Conservation (phyloP, 2,888 invertebrate genomes). For the Hirtodrosophila histrioides region DNA sequence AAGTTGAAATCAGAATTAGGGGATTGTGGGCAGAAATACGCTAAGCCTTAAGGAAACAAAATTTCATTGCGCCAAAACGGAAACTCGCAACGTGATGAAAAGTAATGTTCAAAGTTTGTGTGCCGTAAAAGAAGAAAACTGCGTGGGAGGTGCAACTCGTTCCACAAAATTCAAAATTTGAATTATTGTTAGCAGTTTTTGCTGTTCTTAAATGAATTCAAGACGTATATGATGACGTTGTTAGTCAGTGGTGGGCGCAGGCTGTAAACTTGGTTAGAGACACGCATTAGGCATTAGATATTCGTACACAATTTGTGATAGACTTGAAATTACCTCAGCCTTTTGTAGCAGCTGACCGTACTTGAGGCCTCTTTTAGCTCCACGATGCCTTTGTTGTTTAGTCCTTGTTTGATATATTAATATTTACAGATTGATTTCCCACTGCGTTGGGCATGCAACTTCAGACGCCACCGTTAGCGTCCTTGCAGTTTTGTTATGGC, state of each 20-base stretch:
- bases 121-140: conserved; percentile 1
- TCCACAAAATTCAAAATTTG: conserved; percentile 1
- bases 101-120: conserved; percentile 18
- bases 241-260: conserved; percentile 30
- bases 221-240: conserved; percentile 19
- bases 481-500: conserved; percentile 46
- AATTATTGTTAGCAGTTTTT: conserved; percentile 2
- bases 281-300: conserved; percentile 36
- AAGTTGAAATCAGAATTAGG: conserved; percentile 9
- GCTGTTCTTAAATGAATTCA: conserved; percentile 11
- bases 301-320: conserved; percentile 21
- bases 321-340: conserved; percentile 41
- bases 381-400: conserved; percentile 20
- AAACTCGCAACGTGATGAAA: conserved; percentile 11
- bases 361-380: conserved; percentile 31
- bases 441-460: conserved; percentile 14
- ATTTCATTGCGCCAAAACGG: conserved; percentile 11
- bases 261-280: conserved; percentile 63
- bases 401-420: neutral
- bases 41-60: neutral
- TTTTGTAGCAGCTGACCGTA: conserved; percentile 51
- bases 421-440: conserved; percentile 3
- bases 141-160: conserved; percentile 28
- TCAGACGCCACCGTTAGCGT: conserved; percentile 43
- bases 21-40: conserved; percentile 11